phyloP scores from a whole-genome alignment of 1,140 invertebrate genomes.

The Hycleus phaleratus region DNA sequence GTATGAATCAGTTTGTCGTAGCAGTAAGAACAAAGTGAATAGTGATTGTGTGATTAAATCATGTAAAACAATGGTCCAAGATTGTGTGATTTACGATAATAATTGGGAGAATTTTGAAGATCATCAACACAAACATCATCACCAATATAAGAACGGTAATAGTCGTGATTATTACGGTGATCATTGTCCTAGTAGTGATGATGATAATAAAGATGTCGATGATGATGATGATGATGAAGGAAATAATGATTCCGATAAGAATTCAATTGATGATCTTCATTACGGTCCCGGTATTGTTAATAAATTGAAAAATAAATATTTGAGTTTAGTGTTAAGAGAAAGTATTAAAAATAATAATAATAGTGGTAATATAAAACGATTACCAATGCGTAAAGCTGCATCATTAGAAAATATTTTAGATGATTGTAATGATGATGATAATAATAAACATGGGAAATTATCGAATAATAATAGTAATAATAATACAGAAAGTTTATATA shows the following conservation, averaged over 20 bases:
- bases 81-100: slow-evolving; percentile 25
- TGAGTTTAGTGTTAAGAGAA: slow-evolving; percentile 70
- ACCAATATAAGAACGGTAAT: neutral
- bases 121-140: neutral
- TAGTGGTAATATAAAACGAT: slow-evolving; percentile 25
- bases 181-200: slow-evolving; percentile 9
- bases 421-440: slow-evolving; percentile 40
- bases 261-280: slow-evolving; percentile 61
- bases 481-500: neutral
- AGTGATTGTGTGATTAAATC: slow-evolving; percentile 5
- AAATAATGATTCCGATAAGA: slow-evolving; percentile 28
- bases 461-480: neutral
- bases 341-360: slow-evolving; percentile 35
- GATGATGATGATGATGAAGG: too few relatives aligned
- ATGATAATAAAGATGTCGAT: slow-evolving; percentile 9
- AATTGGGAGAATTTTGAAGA: slow-evolving; percentile 5
- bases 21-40: neutral
- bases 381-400: slow-evolving; percentile 64
- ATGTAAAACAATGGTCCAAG: slow-evolving; percentile 28
- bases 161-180: neutral
- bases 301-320: slow-evolving; percentile 73
- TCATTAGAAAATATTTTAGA: slow-evolving; percentile 79
- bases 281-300: slow-evolving; percentile 90
- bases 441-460: neutral
- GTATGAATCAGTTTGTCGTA: neutral